phyloP scores from a whole-genome alignment of 2,113 vertebrate species.

The Leucosticte australis region DNA sequence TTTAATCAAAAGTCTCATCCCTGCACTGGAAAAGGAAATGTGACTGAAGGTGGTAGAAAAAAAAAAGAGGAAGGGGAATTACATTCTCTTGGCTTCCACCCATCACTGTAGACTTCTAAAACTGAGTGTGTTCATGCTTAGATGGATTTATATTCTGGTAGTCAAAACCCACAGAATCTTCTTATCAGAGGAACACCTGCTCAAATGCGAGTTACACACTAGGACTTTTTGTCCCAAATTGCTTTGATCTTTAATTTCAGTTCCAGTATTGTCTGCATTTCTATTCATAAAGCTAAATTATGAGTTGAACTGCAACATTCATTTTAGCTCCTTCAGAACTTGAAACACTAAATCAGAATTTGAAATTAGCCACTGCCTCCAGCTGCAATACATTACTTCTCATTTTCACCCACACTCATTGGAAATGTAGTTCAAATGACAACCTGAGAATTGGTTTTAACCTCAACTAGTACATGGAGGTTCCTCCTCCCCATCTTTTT shows the following conservation, averaged over 20 bases:
- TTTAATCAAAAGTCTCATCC: background rate
- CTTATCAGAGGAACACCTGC: background rate
- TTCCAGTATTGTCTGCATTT: background rate
- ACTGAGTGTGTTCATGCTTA: background rate
- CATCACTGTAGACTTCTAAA: background rate
- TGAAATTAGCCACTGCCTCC: background rate
- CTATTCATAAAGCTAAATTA: background rate
- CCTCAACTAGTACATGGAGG: background rate
- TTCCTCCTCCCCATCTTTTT: fast-evolving
- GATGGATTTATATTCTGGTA: background rate
- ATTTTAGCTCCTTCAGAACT: background rate
- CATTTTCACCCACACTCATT: background rate
- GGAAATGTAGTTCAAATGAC: background rate
- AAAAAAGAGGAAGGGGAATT: background rate
- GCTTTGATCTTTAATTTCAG: background rate
- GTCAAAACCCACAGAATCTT: background rate
- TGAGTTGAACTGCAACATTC: background rate
- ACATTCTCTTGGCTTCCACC: background rate
- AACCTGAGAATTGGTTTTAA: background rate
- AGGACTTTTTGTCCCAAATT: background rate
- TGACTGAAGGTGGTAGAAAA: background rate
- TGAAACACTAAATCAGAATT: background rate
- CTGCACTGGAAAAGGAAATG: background rate
- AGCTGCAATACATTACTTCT: conserved; percentile 21
- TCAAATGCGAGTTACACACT: background rate